phyloP scores from a whole-genome alignment of 2,888 invertebrate species.

The Eulithis prunata region DNA sequence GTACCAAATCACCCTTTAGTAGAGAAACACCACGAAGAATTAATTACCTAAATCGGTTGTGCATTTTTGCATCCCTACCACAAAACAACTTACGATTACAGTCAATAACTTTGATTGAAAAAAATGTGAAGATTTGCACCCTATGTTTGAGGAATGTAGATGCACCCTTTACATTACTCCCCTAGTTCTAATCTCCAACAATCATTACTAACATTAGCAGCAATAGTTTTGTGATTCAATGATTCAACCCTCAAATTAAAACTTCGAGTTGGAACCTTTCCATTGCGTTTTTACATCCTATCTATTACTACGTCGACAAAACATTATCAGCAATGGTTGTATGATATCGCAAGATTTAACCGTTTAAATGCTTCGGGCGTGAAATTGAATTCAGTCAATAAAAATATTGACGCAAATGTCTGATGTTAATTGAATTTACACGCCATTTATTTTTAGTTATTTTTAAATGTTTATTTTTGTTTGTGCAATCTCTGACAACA shows the following conservation, averaged over 20 bases:
- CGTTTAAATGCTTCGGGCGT: slow-evolving; percentile 45
- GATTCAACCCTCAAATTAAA: slow-evolving; percentile 12
- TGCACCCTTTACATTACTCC: slow-evolving; percentile 15
- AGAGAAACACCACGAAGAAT: slow-evolving; percentile 28
- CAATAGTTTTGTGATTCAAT: slow-evolving; percentile 12
- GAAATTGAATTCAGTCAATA: slow-evolving; percentile 63
- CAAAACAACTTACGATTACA: neutral
- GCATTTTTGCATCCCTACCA: slow-evolving; percentile 10
- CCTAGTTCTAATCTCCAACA: slow-evolving; percentile 15
- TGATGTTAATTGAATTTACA: slow-evolving; percentile 51
- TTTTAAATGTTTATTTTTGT: slow-evolving; percentile 31
- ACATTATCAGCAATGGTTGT: slow-evolving; percentile 16
- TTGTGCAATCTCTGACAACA: slow-evolving; percentile 17
- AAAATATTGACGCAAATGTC: slow-evolving; percentile 52
- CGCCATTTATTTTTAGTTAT: slow-evolving; percentile 43
- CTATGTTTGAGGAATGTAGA: slow-evolving; percentile 2
- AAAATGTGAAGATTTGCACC: neutral
- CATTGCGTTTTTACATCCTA: slow-evolving; percentile 9
- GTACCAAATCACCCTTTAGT: slow-evolving; percentile 65
- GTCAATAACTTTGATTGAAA: slow-evolving; percentile 9
- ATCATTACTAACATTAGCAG: slow-evolving; percentile 7
- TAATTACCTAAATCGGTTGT: slow-evolving; percentile 33
- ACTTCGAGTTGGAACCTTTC: slow-evolving; percentile 8
- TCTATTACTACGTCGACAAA: slow-evolving; percentile 7
- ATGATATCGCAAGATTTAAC: slow-evolving; percentile 30